Conservation (phyloP, 2,888 invertebrate genomes). For the Hetaerina titia region DNA sequence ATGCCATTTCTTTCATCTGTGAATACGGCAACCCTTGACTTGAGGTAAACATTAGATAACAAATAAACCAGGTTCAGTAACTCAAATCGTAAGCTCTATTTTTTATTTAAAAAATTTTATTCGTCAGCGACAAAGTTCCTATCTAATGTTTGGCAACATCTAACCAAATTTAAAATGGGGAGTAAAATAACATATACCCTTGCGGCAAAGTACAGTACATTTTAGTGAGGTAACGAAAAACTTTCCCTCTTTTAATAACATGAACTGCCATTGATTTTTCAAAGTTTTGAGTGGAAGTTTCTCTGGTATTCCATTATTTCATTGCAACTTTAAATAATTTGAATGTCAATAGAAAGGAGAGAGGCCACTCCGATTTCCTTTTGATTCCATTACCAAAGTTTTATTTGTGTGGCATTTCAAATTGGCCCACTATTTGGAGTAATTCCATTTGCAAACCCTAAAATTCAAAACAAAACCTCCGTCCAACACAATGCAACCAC, state of each 20-base stretch:
- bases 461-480: background rate
- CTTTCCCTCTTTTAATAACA: background rate
- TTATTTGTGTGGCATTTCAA: background rate
- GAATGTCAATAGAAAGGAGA: background rate
- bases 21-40: no score
- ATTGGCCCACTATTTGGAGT: background rate
- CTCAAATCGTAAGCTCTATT: no score
- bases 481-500: background rate
- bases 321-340: background rate
- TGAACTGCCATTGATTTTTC: background rate
- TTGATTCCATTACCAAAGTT: background rate
- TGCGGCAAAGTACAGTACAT: no score
- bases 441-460: slow-evolving; percentile 3
- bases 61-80: no score
- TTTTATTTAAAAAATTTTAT: no score
- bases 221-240: background rate
- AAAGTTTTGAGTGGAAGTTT: background rate
- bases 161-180: no score
- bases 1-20: no score
- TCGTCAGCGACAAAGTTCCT: no score
- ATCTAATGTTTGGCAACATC: no score
- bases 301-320: background rate
- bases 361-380: background rate
- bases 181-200: no score
- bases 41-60: no score